Percentiles rank a stretch among this genome's conserved stretches.
Evolutionary conservation across 23 tunicate genomes (phyloP).

Genomic region (Trididemnum clinides): DNA sequence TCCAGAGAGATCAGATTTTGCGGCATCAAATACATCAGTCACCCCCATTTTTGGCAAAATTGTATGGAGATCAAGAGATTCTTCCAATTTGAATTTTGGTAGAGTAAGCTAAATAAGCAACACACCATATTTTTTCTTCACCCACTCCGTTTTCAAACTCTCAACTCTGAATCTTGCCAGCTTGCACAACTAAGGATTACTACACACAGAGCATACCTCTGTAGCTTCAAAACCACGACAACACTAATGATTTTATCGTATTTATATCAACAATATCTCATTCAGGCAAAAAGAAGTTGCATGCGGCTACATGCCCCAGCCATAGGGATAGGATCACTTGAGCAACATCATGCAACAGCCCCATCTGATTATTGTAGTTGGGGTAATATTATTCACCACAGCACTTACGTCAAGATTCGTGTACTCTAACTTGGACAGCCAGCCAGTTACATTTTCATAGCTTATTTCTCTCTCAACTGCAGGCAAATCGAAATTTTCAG

Average conservation of each 20-base stretch:
- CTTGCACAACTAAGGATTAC: too few relatives aligned
- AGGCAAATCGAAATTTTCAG: slow-evolving; percentile 74
- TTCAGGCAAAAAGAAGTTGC: too few relatives aligned
- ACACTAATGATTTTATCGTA: too few relatives aligned
- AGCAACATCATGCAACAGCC: too few relatives aligned
- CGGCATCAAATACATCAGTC: slow-evolving; percentile 42
- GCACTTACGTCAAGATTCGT: slow-evolving; percentile 78
- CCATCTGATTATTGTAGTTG: neutral
- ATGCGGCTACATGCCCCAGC: too few relatives aligned
- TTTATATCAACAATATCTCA: too few relatives aligned
- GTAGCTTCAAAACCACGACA: too few relatives aligned
- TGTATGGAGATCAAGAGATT: slow-evolving; percentile 40
- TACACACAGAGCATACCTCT: too few relatives aligned
- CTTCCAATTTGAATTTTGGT: slow-evolving; percentile 78
- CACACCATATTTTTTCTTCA: too few relatives aligned
- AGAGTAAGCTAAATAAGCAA: slow-evolving; percentile 80
- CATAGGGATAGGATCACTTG: too few relatives aligned
- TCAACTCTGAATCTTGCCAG: too few relatives aligned
- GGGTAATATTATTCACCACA: neutral
- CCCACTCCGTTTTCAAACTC: too few relatives aligned
- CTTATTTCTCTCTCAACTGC: slow-evolving; percentile 62
- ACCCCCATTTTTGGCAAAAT: slow-evolving; percentile 69
- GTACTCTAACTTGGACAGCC: slow-evolving; percentile 60
- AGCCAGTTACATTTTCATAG: slow-evolving; percentile 62
- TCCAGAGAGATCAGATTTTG: slow-evolving; percentile 62